phyloP scores from a whole-genome alignment of 2,113 vertebrate genomes.

The Peromyscus leucopus region DNA sequence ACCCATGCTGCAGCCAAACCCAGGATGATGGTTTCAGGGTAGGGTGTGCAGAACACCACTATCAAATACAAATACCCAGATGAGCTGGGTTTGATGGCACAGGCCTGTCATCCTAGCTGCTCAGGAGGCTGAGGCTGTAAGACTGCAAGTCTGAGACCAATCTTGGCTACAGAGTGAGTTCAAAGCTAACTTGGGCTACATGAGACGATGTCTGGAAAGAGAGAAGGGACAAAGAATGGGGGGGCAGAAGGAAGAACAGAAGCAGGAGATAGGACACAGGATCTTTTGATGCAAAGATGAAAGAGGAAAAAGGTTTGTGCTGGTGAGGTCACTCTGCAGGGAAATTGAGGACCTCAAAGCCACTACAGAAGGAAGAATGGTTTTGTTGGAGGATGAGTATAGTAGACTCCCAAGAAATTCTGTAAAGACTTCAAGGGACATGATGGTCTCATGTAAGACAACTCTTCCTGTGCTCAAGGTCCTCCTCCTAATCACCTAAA shows the following conservation, averaged over 20 bases:
- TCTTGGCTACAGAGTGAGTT: background rate
- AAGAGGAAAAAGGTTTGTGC: background rate
- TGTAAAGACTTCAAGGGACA: background rate
- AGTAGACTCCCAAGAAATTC: background rate
- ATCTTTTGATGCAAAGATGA: background rate
- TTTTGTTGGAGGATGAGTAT: background rate
- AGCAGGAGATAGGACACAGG: background rate
- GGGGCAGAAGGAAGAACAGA: too few species aligned
- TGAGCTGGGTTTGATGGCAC: background rate
- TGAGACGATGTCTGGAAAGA: background rate
- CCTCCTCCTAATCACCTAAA: too few species aligned
- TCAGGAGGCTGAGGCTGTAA: background rate
- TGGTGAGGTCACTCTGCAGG: background rate
- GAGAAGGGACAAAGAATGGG: background rate
- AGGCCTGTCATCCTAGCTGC: background rate
- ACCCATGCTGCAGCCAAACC: background rate
- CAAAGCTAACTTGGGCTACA: background rate
- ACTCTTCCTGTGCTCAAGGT: background rate
- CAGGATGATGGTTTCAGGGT: background rate
- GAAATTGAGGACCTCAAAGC: background rate
- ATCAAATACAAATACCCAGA: background rate
- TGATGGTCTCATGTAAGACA: background rate
- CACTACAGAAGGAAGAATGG: too few species aligned
- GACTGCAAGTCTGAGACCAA: background rate
- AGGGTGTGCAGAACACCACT: background rate